Percentiles rank a stretch among this genome's conserved stretches.
phyloP scores from a whole-genome alignment of 2,113 vertebrate species.

The Cryptotis parvus region DNA sequence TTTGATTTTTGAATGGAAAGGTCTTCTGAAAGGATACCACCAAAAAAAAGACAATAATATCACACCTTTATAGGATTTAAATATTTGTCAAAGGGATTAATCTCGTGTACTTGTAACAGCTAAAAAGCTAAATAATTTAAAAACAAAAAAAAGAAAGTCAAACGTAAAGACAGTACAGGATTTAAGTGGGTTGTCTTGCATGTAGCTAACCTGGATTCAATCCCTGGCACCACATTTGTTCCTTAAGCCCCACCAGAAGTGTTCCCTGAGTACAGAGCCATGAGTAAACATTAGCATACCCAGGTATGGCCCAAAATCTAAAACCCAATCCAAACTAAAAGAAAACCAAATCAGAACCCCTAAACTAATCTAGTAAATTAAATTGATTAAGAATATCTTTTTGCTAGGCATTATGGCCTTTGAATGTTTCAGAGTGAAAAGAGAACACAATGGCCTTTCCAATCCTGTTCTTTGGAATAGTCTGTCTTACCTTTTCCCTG shows the following conservation, averaged over 20 bases:
- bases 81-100: background rate
- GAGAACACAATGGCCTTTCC: too few relatives aligned
- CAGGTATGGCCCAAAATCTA: too few relatives aligned
- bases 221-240: too few relatives aligned
- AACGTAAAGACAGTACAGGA: too few relatives aligned
- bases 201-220: too few relatives aligned
- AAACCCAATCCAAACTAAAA: too few relatives aligned
- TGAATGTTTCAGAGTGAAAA: background rate
- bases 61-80: conserved; percentile 18
- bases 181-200: too few relatives aligned
- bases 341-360: background rate
- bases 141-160: background rate
- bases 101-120: background rate
- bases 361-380: background rate
- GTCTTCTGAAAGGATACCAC: conserved; percentile 18
- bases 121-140: background rate
- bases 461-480: background rate
- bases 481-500: background rate
- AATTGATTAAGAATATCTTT: background rate
- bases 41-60: background rate
- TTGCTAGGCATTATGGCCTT: background rate
- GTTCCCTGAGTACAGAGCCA: too few relatives aligned
- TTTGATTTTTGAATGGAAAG: conserved; percentile 28
- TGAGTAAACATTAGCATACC: too few relatives aligned
- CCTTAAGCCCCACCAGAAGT: too few relatives aligned